Percentiles rank a stretch among this genome's conserved stretches.
Conservation (phyloP, 2,888 invertebrate genomes). For the Strigamia transsilvanica region DNA sequence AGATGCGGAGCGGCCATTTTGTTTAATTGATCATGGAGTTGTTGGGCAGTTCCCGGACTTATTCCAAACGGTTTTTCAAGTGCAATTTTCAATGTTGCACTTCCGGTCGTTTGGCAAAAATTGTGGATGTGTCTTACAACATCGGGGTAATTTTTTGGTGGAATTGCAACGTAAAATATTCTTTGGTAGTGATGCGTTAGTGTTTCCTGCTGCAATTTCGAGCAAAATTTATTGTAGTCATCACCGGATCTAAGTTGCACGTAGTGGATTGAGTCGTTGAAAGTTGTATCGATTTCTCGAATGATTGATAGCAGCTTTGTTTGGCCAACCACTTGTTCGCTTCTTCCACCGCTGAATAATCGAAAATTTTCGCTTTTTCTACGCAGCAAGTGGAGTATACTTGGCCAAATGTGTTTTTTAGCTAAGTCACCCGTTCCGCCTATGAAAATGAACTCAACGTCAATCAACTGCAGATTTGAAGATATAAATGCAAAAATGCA, state of each 20-base stretch:
- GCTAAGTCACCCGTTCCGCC: slow-evolving; percentile 11
- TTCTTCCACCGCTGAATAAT: slow-evolving; percentile 1
- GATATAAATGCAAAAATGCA: not conserved
- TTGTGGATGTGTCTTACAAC: not conserved
- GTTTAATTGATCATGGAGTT: not conserved
- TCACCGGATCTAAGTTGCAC: not conserved
- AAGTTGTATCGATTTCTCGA: not conserved
- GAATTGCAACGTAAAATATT: slow-evolving; percentile 17
- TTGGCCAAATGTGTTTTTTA: slow-evolving; percentile 18
- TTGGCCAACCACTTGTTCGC: not conserved
- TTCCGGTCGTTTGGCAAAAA: not conserved
- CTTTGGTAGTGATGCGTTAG: not conserved
- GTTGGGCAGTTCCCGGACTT: not conserved
- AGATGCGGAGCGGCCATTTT: not conserved
- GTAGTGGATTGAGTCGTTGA: not conserved
- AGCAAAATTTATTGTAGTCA: not conserved
- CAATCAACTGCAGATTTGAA: not conserved
- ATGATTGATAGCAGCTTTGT: not conserved
- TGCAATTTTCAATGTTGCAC: not conserved
- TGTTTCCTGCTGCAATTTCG: not conserved
- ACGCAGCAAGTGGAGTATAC: not conserved
- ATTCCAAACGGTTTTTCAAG: slow-evolving; percentile 22
- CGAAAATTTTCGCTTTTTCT: not conserved
- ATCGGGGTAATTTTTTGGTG: not conserved
- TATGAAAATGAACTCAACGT: slow-evolving; percentile 7